Conservation (phyloP, 2,888 invertebrate genomes). For the Glyphotaelius pellucidus region DNA sequence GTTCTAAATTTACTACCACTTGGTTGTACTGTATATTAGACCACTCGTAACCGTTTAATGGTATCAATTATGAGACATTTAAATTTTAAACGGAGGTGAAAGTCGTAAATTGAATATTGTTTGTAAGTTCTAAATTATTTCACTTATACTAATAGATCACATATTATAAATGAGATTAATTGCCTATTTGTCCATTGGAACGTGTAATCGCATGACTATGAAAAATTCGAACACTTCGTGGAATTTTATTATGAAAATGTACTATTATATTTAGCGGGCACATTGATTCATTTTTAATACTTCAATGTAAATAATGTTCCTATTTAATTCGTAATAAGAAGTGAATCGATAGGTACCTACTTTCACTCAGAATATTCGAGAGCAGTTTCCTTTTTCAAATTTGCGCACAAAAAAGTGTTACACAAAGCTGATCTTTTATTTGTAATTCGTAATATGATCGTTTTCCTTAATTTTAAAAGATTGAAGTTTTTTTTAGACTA, state of each 20-base stretch:
- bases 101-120: neutral
- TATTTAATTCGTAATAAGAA: neutral
- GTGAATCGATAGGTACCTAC: too few species aligned
- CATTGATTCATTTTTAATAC: neutral
- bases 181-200: neutral
- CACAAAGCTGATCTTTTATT: neutral
- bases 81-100: neutral
- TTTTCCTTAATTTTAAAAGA: neutral
- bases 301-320: neutral
- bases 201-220: neutral
- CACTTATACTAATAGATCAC: neutral
- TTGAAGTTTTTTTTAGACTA: neutral
- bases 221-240: neutral
- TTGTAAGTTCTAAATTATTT: neutral
- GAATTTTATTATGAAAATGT: neutral
- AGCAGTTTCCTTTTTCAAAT: neutral
- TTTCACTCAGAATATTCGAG: neutral
- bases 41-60: constrained; percentile 5
- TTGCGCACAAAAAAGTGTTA: neutral
- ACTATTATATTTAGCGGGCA: neutral
- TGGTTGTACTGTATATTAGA: neutral
- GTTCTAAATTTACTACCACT: constrained; percentile 14
- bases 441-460: too few species aligned
- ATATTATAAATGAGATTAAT: neutral
- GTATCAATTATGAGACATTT: constrained; percentile 6